Base-by-base conservation (phyloP, 1,140 invertebrate species). In the Elymnias hypermnestra region DNA sequence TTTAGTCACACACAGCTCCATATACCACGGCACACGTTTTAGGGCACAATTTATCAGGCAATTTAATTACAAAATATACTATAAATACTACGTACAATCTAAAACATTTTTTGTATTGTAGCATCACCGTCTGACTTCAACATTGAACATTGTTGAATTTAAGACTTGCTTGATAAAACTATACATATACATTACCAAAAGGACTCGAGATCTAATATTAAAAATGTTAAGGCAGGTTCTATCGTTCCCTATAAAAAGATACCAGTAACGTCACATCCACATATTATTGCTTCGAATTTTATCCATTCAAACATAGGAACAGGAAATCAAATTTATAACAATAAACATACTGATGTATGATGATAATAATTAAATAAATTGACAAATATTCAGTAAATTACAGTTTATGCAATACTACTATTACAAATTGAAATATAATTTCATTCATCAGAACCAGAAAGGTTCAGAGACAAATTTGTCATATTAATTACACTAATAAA, bases 11-110 rank as follows among this genome's bases (percentile, higher is more conserved):
- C 61, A 63, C 66, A 64, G 53, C 57, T 61, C 57, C 55, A 61
- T n/a, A n/a, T 36, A 51, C 60, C 63, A 72, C 73, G 68, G 72
- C 74, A 72, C 68, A 74, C 68, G 58, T 64, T 63, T 72, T 68
- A 78, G 75, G 78, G 73, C 78, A 79, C 78, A 72, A 72, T 68
- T 64, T 69, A 68, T 76, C 74, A 83, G 75, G 73, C 74, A 67
- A 64, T 65, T 62, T 59, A 64, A 69, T 63, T 69, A 68, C 65
- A 79, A 72, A 68, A 74, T 71, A 70, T 66, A 63, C 59, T 67
- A 72, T 61, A 72, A 60, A 63, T 58, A 66, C 72, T 75, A 82
- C 53, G 53, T 70, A 81, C 65, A 54, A 59, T 71, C 63, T 71
- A 72, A 63, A 21, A 21, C 19, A 69, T 54, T 67, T 54, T 67